These are phyloP conservation scores for Zoanthus gigantus DNA, from an alignment of 92 coral and sea anemone genomes.

Conservation along the genomic window DNA sequence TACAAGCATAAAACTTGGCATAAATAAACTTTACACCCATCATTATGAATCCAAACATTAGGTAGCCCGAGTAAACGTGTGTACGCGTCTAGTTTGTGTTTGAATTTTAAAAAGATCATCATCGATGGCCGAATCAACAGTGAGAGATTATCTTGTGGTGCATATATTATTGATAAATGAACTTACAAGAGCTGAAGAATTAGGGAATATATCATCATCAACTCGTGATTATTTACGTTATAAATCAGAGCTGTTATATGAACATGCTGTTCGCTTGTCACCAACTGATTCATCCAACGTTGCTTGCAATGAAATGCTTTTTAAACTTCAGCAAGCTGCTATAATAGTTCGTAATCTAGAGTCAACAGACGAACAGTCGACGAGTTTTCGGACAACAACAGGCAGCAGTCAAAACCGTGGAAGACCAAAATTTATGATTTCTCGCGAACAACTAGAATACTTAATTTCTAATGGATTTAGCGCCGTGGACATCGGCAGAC, in stretches of 20 bases:
- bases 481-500: constrained; percentile 48
- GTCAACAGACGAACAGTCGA: neutral
- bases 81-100: too few relatives aligned
- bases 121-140: too few relatives aligned
- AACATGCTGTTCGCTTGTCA: constrained; percentile 57
- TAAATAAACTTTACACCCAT: too few relatives aligned
- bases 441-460: constrained; percentile 70
- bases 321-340: too few relatives aligned
- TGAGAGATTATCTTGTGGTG: constrained; percentile 39
- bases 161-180: constrained; percentile 37
- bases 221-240: constrained; percentile 33
- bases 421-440: constrained; percentile 61
- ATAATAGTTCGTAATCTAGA: too few relatives aligned
- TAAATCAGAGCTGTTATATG: neutral
- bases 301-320: too few relatives aligned
- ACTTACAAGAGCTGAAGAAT: constrained; percentile 38
- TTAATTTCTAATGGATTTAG: constrained; percentile 60
- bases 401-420: constrained; percentile 52
- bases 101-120: too few relatives aligned
- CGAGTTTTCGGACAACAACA: constrained; percentile 22
- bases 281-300: constrained; percentile 16
- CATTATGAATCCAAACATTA: too few relatives aligned
- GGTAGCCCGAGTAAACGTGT: too few relatives aligned
- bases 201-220: constrained; percentile 28
- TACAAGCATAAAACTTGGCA: too few relatives aligned